These are phyloP conservation scores for Andrena bucephala DNA, from an alignment of 2,888 invertebrate species.

Conservation along the genomic window DNA sequence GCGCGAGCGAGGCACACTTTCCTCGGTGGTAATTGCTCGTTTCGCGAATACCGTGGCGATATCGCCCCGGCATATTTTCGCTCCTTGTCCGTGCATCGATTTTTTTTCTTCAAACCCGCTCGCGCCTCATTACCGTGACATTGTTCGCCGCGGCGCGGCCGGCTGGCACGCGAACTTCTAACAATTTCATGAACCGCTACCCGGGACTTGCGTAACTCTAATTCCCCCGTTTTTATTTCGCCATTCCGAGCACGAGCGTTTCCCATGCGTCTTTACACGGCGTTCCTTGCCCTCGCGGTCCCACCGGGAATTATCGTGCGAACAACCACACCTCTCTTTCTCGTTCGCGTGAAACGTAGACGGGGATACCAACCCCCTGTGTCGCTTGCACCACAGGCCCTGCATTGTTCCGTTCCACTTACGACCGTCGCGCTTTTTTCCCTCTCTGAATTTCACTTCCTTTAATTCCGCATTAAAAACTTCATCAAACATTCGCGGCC, in stretches of 20 bases:
- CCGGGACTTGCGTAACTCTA: constrained; percentile 32
- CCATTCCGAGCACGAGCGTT: constrained; percentile 19
- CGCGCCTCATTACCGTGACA: constrained; percentile 22
- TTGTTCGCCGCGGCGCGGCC: not conserved
- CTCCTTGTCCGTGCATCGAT: constrained; percentile 11
- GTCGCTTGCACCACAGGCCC: constrained; percentile 26
- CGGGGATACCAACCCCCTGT: constrained; percentile 47
- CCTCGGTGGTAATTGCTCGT: not conserved
- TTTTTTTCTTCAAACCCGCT: not conserved
- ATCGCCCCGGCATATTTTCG: not conserved
- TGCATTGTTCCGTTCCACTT: constrained; percentile 35
- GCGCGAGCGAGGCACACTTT: not conserved
- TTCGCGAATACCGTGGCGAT: not conserved
- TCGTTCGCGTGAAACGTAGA: constrained; percentile 45
- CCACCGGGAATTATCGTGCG: constrained; percentile 61
- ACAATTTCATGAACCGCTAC: constrained; percentile 45
- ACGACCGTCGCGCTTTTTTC: constrained; percentile 1
- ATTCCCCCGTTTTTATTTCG: constrained; percentile 38
- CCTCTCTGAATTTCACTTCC: constrained; percentile 29
- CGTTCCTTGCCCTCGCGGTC: constrained; percentile 31
- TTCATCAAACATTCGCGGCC: constrained; percentile 37
- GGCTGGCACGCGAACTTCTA: constrained; percentile 19
- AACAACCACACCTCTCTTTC: constrained; percentile 57
- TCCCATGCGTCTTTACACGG: constrained; percentile 25
- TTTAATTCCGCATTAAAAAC: constrained; percentile 44